A percentile compares a stretch with the other conserved stretches of the same genome.
phyloP scores from a whole-genome alignment of 2,797 vertebrate species.

The Acanthis flammea region DNA sequence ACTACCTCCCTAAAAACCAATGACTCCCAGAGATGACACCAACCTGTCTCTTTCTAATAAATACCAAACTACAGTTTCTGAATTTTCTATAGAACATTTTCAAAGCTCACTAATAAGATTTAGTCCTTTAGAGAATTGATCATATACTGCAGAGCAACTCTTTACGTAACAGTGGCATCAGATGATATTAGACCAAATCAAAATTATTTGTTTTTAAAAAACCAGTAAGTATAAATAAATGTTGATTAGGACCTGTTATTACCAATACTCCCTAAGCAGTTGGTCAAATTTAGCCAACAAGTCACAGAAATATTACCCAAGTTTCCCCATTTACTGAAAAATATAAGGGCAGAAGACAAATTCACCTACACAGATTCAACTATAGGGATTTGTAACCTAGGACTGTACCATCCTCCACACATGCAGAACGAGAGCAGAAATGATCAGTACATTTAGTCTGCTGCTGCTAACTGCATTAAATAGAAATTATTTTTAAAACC shows the following conservation, averaged over 20 bases:
- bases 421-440: background rate
- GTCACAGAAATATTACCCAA: background rate
- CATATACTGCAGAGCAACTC: background rate
- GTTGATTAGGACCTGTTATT: background rate
- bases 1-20: background rate
- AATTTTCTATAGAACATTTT: background rate
- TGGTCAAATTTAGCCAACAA: background rate
- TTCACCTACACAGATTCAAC: background rate
- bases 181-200: background rate
- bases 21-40: background rate
- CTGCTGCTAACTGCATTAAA: background rate
- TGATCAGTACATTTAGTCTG: background rate
- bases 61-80: background rate
- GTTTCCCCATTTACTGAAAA: background rate
- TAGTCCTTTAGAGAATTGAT: background rate
- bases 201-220: background rate
- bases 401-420: background rate
- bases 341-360: background rate
- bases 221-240: fast-evolving
- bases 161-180: background rate
- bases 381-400: background rate
- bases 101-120: background rate
- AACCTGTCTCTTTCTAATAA: background rate
- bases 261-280: background rate
- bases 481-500: background rate